A percentile compares a stretch with the other conserved stretches of the same genome.
Conservation (phyloP, 2,888 invertebrate species). For the Eilema sororculum region DNA sequence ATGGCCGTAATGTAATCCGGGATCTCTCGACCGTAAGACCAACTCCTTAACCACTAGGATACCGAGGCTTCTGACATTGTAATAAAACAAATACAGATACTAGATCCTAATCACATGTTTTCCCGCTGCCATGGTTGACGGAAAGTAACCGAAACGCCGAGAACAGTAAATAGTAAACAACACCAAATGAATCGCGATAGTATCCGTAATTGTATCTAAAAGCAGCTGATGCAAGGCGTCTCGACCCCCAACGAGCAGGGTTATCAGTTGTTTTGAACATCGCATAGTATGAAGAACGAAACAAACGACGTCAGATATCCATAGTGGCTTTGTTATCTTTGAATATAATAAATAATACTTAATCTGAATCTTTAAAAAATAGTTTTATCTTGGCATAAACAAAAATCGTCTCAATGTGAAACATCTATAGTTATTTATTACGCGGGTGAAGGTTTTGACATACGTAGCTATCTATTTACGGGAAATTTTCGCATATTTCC, state of each 20-base stretch:
- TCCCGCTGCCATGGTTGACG: too few species aligned
- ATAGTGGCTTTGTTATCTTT: slow-evolving; percentile 23
- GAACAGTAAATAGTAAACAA: background rate
- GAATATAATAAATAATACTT: slow-evolving; percentile 26
- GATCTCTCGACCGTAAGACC: too few species aligned
- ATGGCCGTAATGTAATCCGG: too few species aligned
- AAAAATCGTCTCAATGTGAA: background rate
- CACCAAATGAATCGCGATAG: background rate
- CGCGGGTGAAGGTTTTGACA: background rate
- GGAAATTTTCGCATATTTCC: too few species aligned
- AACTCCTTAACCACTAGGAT: too few species aligned
- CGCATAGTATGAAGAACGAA: slow-evolving; percentile 57
- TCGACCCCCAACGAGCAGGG: slow-evolving; percentile 71
- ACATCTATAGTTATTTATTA: background rate
- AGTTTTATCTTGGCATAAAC: background rate
- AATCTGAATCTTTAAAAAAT: background rate
- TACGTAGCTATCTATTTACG: background rate
- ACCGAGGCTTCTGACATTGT: too few species aligned
- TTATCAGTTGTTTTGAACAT: slow-evolving; percentile 69
- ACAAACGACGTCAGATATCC: slow-evolving; percentile 51
- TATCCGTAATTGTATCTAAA: slow-evolving; percentile 57
- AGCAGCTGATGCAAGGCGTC: slow-evolving; percentile 70
- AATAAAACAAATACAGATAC: too few species aligned
- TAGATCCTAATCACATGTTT: too few species aligned
- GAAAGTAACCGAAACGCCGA: too few species aligned